These are phyloP conservation scores for Eidolon helvum DNA, from an alignment of 2,113 vertebrate species.

Conservation along the genomic window DNA sequence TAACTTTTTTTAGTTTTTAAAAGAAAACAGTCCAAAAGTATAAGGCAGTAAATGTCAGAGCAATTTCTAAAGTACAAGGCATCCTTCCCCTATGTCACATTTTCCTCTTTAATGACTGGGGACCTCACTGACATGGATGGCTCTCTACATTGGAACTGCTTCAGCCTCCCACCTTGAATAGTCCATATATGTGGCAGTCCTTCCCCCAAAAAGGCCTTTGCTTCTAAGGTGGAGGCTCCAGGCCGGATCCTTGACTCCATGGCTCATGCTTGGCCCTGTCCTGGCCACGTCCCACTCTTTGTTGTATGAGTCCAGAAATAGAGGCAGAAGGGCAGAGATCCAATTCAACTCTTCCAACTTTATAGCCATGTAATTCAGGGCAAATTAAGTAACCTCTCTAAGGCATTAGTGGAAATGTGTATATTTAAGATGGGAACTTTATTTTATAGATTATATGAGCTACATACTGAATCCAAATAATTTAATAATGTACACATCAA, in stretches of 20 bases:
- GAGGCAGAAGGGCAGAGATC: not conserved
- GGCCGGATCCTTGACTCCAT: not conserved
- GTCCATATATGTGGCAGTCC: not conserved
- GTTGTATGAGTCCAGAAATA: not conserved
- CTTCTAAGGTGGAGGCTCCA: not conserved
- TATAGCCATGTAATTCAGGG: not conserved
- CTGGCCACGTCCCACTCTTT: not conserved
- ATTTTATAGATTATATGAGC: not conserved
- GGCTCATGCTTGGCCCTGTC: not conserved
- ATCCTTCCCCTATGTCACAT: accelerated
- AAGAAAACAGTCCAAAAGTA: not conserved
- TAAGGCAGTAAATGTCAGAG: not conserved
- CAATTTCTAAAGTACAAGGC: not conserved
- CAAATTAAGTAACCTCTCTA: not conserved
- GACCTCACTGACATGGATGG: not conserved
- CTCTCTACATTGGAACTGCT: not conserved
- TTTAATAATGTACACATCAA: not conserved
- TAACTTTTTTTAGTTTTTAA: not conserved
- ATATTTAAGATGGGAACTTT: not conserved
- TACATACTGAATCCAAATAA: not conserved
- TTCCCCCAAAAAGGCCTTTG: not conserved
- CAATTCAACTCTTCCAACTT: not conserved
- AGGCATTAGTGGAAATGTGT: not conserved
- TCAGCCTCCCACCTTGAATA: not conserved
- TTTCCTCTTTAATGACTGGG: not conserved